Evolutionary conservation across 35 echinoderm and acorn worm species (phyloP).

Genomic region (Ophioderma brevispina): DNA sequence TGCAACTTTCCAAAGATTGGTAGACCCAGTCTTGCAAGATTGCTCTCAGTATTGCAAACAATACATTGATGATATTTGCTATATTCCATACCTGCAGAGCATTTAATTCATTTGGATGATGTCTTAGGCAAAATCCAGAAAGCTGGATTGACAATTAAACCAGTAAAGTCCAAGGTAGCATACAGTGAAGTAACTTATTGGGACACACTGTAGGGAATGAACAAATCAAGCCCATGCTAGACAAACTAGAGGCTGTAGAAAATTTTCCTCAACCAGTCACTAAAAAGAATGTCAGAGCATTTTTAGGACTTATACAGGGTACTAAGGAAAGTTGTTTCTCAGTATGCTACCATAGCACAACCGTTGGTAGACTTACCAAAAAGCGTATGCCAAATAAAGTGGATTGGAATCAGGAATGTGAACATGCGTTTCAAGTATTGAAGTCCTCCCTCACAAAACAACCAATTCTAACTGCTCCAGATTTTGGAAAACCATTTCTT

Average conservation of each 20-base stretch:
- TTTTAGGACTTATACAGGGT: slow-evolving; percentile 50
- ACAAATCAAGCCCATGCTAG: neutral
- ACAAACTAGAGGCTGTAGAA: slow-evolving; percentile 1
- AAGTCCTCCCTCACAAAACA: slow-evolving; percentile 8
- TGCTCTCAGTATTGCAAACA: neutral
- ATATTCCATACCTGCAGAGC: slow-evolving; percentile 18
- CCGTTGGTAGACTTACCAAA: slow-evolving; percentile 53
- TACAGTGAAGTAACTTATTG: slow-evolving; percentile 38
- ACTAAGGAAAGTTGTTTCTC: slow-evolving; percentile 69
- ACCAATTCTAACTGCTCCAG: slow-evolving; percentile 44
- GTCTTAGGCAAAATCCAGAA: slow-evolving; percentile 18
- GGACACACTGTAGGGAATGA: slow-evolving; percentile 7
- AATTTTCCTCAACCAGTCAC: slow-evolving; percentile 20
- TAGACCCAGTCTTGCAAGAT: slow-evolving; percentile 32
- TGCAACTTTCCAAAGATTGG: slow-evolving; percentile 25
- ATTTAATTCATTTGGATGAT: slow-evolving; percentile 16
- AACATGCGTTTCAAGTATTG: slow-evolving; percentile 42
- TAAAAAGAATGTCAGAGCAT: slow-evolving; percentile 50
- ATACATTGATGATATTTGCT: slow-evolving; percentile 54
- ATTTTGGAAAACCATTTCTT: slow-evolving; percentile 33
- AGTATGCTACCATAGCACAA: slow-evolving; percentile 39
- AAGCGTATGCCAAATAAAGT: slow-evolving; percentile 9
- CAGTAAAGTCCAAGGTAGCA: slow-evolving; percentile 42
- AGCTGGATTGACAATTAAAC: slow-evolving; percentile 55
- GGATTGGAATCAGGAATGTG: slow-evolving; percentile 13